Evolutionary conservation across 2,888 invertebrate genomes (phyloP).

Genomic region (Epinotia ramella): DNA sequence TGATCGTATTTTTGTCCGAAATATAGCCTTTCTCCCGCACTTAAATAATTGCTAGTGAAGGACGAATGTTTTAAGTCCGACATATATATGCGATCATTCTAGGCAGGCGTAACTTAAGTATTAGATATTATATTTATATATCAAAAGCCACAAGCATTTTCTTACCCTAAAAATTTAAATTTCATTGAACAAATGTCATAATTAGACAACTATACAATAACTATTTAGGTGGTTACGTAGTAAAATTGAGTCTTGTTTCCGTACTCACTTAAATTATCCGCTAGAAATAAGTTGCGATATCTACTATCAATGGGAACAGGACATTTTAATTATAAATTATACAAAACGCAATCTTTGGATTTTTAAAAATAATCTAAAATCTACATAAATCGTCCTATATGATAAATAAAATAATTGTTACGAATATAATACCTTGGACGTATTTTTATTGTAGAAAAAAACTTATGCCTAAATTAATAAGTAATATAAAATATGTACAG

Average conservation of each 20-base stretch:
- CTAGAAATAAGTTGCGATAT: not conserved
- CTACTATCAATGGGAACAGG: not conserved
- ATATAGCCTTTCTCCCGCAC: not conserved
- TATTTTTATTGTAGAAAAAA: slow-evolving; percentile 12
- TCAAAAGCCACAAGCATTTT: slow-evolving; percentile 14
- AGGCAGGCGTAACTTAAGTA: not conserved
- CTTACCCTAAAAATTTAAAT: not conserved
- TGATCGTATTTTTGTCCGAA: not conserved
- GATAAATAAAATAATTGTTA: slow-evolving; percentile 18
- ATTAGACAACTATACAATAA: not conserved
- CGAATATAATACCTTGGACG: slow-evolving; percentile 22
- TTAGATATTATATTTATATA: not conserved
- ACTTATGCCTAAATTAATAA: slow-evolving; percentile 6
- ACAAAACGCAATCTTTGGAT: slow-evolving; percentile 30
- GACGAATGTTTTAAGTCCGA: not conserved
- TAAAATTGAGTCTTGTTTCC: not conserved
- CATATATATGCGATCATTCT: too few species aligned
- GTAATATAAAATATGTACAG: slow-evolving; percentile 34
- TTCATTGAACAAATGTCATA: not conserved
- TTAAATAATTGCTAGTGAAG: not conserved
- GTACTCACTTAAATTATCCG: not conserved
- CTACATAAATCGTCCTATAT: not conserved
- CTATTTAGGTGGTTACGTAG: not conserved
- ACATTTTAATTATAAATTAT: not conserved
- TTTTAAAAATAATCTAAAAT: slow-evolving; percentile 15